phyloP scores from a whole-genome alignment of 2,113 vertebrate genomes.

The Camelus dromedarius region DNA sequence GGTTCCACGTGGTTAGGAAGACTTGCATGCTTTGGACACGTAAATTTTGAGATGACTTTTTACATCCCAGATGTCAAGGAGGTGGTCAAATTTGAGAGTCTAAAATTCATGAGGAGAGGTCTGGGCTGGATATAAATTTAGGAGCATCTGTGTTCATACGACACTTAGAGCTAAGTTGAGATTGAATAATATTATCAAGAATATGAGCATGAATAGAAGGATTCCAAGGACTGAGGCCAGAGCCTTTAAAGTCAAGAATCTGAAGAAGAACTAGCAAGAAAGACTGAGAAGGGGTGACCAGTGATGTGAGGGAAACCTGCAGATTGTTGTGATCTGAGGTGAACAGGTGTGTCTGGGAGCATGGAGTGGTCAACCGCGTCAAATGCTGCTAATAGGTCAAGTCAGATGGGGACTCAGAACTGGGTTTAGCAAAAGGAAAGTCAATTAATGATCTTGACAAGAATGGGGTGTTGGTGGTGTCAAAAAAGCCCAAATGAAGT shows the following conservation, averaged over 20 bases:
- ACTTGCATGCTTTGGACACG: not conserved
- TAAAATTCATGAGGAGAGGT: not conserved
- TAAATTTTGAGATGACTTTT: not conserved
- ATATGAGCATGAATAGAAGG: not conserved
- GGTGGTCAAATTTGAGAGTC: not conserved
- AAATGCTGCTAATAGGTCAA: not conserved
- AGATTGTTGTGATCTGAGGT: not conserved
- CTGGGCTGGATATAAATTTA: not conserved
- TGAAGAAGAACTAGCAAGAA: not conserved
- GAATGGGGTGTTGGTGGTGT: no score
- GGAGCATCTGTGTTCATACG: not conserved
- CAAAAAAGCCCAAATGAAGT: not conserved
- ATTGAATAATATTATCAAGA: not conserved
- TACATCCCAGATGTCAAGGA: not conserved
- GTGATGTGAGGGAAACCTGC: not conserved
- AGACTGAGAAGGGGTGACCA: not conserved
- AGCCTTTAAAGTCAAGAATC: not conserved
- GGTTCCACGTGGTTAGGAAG: not conserved
- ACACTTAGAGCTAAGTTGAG: not conserved
- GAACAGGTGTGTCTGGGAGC: not conserved
- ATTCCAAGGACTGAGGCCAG: not conserved
- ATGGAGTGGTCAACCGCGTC: accelerated
- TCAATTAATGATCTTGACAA: not conserved
- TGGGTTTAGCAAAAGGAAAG: not conserved
- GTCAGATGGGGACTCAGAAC: not conserved